A percentile compares a stretch with the other conserved stretches of the same genome.
These are phyloP conservation scores for Hofmannophila pseudospretella DNA, from an alignment of 2,888 invertebrate species.

Conservation along the genomic window DNA sequence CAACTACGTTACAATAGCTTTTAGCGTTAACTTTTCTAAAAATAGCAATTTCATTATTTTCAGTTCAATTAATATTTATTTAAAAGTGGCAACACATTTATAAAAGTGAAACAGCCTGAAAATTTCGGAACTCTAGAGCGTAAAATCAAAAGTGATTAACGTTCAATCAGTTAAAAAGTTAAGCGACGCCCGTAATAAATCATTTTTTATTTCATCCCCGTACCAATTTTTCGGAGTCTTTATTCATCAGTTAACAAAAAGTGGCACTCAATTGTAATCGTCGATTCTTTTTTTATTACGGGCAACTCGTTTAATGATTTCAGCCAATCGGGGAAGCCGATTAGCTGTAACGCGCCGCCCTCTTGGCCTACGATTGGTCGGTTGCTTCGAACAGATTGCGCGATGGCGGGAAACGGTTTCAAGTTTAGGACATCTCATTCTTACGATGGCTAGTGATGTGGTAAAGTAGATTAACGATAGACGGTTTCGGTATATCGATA, in stretches of 20 bases:
- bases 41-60: too few species aligned
- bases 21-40: too few species aligned
- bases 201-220: constrained; percentile 73
- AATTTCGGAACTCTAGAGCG: constrained; percentile 49
- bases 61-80: too few species aligned
- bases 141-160: constrained; percentile 75
- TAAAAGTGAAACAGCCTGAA: constrained; percentile 24
- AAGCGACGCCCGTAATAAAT: constrained; percentile 68
- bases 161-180: constrained; percentile 75
- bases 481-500: not conserved
- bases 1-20: too few species aligned
- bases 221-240: constrained; percentile 67
- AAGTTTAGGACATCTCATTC: constrained; percentile 72
- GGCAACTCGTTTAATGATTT: constrained; percentile 70
- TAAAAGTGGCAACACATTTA: constrained; percentile 15
- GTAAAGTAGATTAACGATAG: not conserved
- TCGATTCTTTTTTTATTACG: constrained; percentile 56
- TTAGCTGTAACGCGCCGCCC: constrained; percentile 56
- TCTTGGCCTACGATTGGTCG: constrained; percentile 56
- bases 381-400: constrained; percentile 58
- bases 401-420: constrained; percentile 74
- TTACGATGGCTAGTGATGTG: constrained; percentile 47
- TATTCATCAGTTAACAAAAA: constrained; percentile 76
- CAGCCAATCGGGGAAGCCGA: constrained; percentile 50
- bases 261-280: constrained; percentile 71